phyloP scores from a whole-genome alignment of 2,797 vertebrate species.

The Synaphobranchus kaupii region DNA sequence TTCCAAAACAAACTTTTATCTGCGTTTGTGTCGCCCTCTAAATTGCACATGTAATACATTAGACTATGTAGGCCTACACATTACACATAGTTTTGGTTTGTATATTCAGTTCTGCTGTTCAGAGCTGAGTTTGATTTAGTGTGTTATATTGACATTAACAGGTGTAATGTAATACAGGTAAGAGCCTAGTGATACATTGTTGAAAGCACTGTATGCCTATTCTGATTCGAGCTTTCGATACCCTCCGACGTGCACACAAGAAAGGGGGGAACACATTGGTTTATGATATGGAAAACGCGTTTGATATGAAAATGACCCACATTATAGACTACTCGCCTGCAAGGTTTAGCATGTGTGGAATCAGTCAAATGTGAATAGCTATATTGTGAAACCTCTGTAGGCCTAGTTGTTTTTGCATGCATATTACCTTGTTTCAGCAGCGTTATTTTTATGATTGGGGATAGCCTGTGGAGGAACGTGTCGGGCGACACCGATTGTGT shows the following conservation, averaged over 20 bases:
- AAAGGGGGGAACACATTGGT: not conserved
- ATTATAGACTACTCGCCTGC: not conserved
- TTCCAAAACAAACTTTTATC: no score
- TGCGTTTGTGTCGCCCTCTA: no score
- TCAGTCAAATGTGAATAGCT: not conserved
- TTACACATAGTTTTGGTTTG: not conserved
- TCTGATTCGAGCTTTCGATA: not conserved
- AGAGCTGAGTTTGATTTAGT: not conserved
- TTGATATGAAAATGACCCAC: not conserved
- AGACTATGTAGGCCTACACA: no score
- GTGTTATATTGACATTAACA: not conserved
- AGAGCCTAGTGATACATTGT: not conserved
- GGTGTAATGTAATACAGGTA: not conserved
- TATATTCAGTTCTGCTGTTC: not conserved
- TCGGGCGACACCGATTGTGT: not conserved
- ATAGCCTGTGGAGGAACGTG: not conserved
- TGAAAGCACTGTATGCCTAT: not conserved
- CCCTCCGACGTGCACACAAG: not conserved
- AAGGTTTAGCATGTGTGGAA: not conserved
- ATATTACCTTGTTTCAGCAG: not conserved
- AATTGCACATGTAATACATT: no score
- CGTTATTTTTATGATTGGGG: not conserved
- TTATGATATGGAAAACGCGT: not conserved
- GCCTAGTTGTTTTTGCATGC: not conserved
- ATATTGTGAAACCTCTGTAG: not conserved